A percentile compares a stretch with the other conserved stretches of the same genome.
Conservation (phyloP, 2,888 invertebrate genomes). For the Seladonia tumulorum region DNA sequence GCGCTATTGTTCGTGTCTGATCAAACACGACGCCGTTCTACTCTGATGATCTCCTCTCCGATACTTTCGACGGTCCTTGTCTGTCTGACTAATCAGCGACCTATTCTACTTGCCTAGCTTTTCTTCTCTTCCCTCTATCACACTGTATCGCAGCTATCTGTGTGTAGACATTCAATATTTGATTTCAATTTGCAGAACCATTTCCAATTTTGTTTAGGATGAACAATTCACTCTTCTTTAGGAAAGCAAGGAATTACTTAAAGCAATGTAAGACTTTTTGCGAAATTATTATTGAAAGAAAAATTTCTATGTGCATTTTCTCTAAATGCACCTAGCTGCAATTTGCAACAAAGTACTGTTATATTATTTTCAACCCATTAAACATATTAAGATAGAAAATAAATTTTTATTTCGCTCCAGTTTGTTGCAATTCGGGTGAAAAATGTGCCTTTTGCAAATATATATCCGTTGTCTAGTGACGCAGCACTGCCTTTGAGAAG, state of each 20-base stretch:
- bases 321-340: too few species aligned
- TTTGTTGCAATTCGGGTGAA: too few species aligned
- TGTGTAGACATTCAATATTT: background rate
- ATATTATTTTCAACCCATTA: too few species aligned
- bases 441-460: too few species aligned
- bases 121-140: background rate
- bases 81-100: background rate
- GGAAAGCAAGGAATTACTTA: accelerated
- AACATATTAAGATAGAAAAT: too few species aligned
- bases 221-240: background rate
- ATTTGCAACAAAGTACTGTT: too few species aligned
- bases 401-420: too few species aligned
- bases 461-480: too few species aligned
- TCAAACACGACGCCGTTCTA: background rate
- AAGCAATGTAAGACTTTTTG: too few species aligned
- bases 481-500: too few species aligned
- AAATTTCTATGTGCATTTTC: too few species aligned
- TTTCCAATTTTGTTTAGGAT: background rate
- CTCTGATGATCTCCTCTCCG: background rate
- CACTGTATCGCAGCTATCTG: background rate
- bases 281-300: too few species aligned
- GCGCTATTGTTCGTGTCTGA: background rate
- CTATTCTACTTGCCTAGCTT: constrained; percentile 2
- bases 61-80: background rate
- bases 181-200: background rate